Evolutionary conservation across 2,888 invertebrate species (phyloP).

Genomic region (Yponomeuta malinellus): DNA sequence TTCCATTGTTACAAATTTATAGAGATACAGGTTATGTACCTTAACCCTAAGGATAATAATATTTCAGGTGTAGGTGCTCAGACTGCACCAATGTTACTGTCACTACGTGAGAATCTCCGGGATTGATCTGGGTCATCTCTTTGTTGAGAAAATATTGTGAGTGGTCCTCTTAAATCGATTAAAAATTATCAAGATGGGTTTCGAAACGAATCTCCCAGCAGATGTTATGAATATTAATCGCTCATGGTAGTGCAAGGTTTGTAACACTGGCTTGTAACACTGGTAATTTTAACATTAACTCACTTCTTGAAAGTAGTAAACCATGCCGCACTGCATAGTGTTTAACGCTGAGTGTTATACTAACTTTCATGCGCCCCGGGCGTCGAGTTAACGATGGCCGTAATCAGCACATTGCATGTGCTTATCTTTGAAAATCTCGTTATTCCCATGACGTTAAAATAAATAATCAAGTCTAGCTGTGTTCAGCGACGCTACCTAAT

Average conservation of each 20-base stretch:
- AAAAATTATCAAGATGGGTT: constrained; percentile 1
- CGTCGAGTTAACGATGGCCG: constrained; percentile 13
- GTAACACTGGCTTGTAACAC: background rate
- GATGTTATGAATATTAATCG: background rate
- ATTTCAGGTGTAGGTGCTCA: background rate
- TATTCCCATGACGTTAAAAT: constrained; percentile 8
- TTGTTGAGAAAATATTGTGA: background rate
- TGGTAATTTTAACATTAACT: background rate
- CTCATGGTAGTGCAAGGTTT: background rate
- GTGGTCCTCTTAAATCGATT: background rate
- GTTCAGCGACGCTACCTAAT: constrained; percentile 12
- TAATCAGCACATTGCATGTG: constrained; percentile 15
- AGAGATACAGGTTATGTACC: background rate
- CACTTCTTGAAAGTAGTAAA: constrained; percentile 1
- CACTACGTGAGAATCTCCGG: background rate
- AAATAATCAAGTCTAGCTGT: constrained; percentile 13
- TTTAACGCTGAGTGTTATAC: constrained; percentile 5
- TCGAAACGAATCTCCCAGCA: background rate
- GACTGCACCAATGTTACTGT: background rate
- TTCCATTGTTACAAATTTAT: background rate
- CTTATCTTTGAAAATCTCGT: constrained; percentile 11
- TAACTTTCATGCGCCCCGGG: constrained; percentile 13
- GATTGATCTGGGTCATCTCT: background rate
- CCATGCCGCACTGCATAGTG: background rate
- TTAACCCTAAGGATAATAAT: background rate